These are phyloP conservation scores for Microtus pennsylvanicus DNA, from an alignment of 2,113 vertebrate species.

Conservation along the genomic window DNA sequence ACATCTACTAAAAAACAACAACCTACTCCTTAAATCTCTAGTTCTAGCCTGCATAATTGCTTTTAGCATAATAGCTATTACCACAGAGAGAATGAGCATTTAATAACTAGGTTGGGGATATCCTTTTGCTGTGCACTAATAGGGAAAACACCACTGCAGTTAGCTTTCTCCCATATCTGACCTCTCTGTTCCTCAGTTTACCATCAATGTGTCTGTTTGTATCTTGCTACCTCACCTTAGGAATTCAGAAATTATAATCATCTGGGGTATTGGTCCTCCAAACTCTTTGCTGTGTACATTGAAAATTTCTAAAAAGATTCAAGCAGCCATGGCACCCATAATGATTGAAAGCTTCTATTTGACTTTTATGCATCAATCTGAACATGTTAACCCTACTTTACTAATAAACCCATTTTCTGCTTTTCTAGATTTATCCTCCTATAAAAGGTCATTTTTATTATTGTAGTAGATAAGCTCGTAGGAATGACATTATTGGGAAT, in stretches of 20 bases:
- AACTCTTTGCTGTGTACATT: conserved; percentile 19
- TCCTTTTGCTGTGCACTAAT: conserved; percentile 69
- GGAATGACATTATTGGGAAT: background rate
- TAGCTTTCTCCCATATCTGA: background rate
- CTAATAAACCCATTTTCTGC: background rate
- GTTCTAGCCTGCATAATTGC: conserved; percentile 70
- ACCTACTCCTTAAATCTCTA: background rate
- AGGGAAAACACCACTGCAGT: conserved; percentile 68
- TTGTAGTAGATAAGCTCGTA: background rate
- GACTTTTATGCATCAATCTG: background rate
- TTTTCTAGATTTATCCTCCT: conserved; percentile 37
- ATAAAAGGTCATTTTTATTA: background rate
- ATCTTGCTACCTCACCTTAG: background rate
- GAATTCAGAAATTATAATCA: conserved; percentile 1
- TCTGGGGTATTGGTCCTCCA: background rate
- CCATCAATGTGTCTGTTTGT: background rate
- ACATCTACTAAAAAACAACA: conserved; percentile 49
- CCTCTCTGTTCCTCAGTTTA: conserved; percentile 35
- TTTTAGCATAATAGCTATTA: conserved; percentile 72
- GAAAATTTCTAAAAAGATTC: background rate
- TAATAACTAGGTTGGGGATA: conserved; percentile 75
- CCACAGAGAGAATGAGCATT: conserved; percentile 70
- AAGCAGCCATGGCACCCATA: background rate
- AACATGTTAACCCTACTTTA: background rate
- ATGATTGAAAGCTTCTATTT: conserved; percentile 44